Evolutionary conservation across 2,113 vertebrate species (phyloP).

Genomic region (Spea bombifrons): DNA sequence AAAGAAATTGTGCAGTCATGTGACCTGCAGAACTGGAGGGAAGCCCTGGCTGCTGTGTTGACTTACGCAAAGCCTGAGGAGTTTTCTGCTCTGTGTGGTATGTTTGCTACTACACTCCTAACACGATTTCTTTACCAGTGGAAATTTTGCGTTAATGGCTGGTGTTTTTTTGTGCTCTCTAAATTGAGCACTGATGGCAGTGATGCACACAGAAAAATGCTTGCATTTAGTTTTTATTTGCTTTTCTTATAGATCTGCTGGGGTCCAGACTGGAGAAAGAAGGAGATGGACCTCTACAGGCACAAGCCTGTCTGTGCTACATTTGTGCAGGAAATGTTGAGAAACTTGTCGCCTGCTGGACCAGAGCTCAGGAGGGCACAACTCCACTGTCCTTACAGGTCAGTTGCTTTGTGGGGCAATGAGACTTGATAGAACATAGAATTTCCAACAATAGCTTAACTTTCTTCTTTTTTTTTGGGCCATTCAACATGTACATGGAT

Average conservation of each 20-base stretch:
- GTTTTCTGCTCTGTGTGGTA: conserved; percentile 88
- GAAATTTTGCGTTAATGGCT: too few species aligned
- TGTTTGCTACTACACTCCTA: background rate
- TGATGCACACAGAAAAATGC: too few species aligned
- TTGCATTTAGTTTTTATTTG: background rate
- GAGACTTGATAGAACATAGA: too few species aligned
- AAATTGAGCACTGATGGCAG: too few species aligned
- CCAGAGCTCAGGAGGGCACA: conserved; percentile 75
- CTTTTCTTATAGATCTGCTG: conserved; percentile 73
- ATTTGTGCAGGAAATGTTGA: conserved; percentile 94
- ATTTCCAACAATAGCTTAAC: too few species aligned
- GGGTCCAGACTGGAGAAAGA: conserved; percentile 82
- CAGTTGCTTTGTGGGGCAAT: conserved; percentile 23
- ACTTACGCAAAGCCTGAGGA: conserved; percentile 89
- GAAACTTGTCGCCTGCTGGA: conserved; percentile 89
- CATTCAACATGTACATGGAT: too few species aligned
- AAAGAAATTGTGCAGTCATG: conserved; percentile 87
- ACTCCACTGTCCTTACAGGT: conserved; percentile 89
- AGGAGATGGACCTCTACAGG: conserved; percentile 71
- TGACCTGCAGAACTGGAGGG: conserved; percentile 90
- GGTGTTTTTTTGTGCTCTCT: too few species aligned
- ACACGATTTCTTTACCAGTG: too few species aligned
- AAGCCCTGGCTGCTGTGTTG: conserved; percentile 90
- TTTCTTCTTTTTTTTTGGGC: too few species aligned
- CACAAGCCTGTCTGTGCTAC: conserved; percentile 90